Evolutionary conservation across 2,888 invertebrate species (phyloP).

Genomic region (Cheilosia soror): DNA sequence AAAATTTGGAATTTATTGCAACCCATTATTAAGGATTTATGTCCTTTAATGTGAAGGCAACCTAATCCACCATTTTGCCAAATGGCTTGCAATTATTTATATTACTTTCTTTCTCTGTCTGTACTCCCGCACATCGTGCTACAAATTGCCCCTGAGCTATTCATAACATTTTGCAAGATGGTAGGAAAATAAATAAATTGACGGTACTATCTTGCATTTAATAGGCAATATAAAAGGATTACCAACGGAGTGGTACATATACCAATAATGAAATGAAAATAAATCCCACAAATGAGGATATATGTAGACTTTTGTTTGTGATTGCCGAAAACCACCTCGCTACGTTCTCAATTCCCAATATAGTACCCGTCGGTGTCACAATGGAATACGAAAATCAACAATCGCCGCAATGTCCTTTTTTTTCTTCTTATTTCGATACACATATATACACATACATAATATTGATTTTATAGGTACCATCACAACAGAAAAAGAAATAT

Average conservation of each 20-base stretch:
- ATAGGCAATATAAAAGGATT: constrained; percentile 3
- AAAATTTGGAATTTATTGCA: constrained; percentile 29
- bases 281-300: not conserved
- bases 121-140: not conserved
- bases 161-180: not conserved
- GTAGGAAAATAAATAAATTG: constrained; percentile 1
- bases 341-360: constrained; percentile 1
- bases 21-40: constrained; percentile 41
- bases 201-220: constrained; percentile 5
- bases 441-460: not conserved
- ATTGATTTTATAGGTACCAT: not conserved
- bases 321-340: not conserved
- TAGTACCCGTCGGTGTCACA: not conserved
- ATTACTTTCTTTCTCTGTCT: not conserved
- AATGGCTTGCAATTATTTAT: constrained; percentile 47
- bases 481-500: constrained; percentile 1
- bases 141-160: constrained; percentile 11
- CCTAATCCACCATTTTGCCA: constrained; percentile 31
- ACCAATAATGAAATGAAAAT: not conserved
- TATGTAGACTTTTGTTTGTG: not conserved
- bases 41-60: constrained; percentile 19
- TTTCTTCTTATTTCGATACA: constrained; percentile 1
- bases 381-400: constrained; percentile 16
- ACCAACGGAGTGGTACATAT: not conserved
- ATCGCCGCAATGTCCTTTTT: constrained; percentile 7